phyloP scores from a whole-genome alignment of 2,113 vertebrate genomes.

The Dinomys branickii region DNA sequence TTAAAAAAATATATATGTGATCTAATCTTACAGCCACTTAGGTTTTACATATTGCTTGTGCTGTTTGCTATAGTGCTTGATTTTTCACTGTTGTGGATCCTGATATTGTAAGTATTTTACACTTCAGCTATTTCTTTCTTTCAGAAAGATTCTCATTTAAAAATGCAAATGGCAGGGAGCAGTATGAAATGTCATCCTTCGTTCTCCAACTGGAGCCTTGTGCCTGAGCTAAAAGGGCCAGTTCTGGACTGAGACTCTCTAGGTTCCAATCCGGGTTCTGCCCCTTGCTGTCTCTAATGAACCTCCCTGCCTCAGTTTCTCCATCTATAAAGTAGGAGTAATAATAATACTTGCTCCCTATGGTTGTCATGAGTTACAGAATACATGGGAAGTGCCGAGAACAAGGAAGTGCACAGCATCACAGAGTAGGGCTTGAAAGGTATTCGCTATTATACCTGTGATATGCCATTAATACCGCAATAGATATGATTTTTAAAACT shows the following conservation, averaged over 20 bases:
- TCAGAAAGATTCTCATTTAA: constrained; percentile 6
- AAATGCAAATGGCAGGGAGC: neutral
- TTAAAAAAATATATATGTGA: neutral
- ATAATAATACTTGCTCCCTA: neutral
- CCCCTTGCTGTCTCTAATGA: neutral
- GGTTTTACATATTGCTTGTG: neutral
- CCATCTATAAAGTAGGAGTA: neutral
- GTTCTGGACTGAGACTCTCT: neutral
- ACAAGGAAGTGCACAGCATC: neutral
- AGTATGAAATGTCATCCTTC: neutral
- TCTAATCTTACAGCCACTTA: neutral
- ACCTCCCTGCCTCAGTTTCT: neutral
- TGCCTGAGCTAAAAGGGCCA: neutral
- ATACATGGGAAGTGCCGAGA: neutral
- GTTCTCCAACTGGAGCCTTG: neutral
- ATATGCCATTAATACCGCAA: neutral
- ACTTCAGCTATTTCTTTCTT: neutral
- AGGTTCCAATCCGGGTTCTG: neutral
- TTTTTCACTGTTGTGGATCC: neutral
- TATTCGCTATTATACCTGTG: neutral
- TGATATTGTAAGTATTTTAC: neutral
- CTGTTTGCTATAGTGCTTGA: neutral
- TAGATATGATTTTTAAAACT: neutral
- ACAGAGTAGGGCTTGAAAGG: neutral
- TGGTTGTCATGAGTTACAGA: neutral